A percentile compares a stretch with the other conserved stretches of the same genome.
Evolutionary conservation across 2,113 vertebrate genomes (phyloP).

Genomic region (Neotragus moschatus): DNA sequence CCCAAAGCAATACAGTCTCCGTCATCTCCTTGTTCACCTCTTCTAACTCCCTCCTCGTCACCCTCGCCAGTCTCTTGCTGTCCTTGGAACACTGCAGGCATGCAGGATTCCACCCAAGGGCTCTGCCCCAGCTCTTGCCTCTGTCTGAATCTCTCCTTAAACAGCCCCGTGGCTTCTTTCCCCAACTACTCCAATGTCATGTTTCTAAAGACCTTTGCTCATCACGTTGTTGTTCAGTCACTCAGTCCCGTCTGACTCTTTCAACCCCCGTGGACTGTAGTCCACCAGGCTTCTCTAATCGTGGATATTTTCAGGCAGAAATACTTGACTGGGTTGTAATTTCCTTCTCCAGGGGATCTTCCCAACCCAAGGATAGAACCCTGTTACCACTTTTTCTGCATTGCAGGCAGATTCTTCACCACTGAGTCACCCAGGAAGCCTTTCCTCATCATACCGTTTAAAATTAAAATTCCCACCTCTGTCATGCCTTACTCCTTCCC

Average conservation of each 20-base stretch:
- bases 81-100: neutral
- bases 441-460: neutral
- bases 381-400: no score
- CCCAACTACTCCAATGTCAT: neutral
- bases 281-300: neutral
- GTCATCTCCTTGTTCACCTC: neutral
- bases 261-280: no score
- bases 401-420: neutral
- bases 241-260: neutral
- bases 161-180: neutral
- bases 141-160: neutral
- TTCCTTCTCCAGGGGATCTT: neutral
- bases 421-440: neutral
- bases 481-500: neutral
- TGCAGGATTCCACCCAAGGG: fast-evolving
- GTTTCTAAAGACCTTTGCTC: neutral
- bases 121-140: neutral
- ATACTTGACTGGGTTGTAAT: neutral
- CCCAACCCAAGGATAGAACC: neutral
- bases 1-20: neutral
- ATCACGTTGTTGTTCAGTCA: neutral
- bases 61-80: neutral
- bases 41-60: neutral
- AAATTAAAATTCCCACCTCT: neutral
- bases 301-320: neutral